Conservation (phyloP, 2,888 invertebrate species). For the Coenonympha glycerion region DNA sequence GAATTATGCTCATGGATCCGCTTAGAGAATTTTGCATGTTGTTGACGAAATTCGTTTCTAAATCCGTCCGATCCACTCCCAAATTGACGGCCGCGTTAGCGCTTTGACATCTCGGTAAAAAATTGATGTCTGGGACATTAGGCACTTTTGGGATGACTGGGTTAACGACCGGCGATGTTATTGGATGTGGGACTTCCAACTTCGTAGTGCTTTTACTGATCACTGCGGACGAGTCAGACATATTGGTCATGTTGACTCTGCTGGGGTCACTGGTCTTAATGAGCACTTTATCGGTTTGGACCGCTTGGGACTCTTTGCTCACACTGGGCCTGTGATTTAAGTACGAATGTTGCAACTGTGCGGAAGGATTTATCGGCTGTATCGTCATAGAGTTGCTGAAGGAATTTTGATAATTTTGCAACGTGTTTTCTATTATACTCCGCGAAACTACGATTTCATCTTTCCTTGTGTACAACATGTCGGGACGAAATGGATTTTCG, state of each 20-base stretch:
- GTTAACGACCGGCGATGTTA: slow-evolving; percentile 67
- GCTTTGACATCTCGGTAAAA: slow-evolving; percentile 68
- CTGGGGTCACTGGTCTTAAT: slow-evolving; percentile 54
- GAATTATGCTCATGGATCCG: slow-evolving; percentile 55
- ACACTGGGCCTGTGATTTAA: slow-evolving; percentile 55
- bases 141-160: slow-evolving; percentile 67
- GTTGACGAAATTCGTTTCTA: slow-evolving; percentile 52
- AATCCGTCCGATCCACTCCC: slow-evolving; percentile 57
- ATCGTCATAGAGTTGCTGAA: slow-evolving; percentile 64
- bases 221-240: slow-evolving; percentile 49
- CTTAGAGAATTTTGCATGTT: slow-evolving; percentile 47
- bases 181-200: slow-evolving; percentile 68
- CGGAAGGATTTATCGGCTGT: slow-evolving; percentile 54
- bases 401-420: slow-evolving; percentile 54
- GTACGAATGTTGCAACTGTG: slow-evolving; percentile 57
- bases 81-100: slow-evolving; percentile 63
- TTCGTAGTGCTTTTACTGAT: slow-evolving; percentile 61
- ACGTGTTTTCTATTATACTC: slow-evolving; percentile 53
- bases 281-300: slow-evolving; percentile 59
- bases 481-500: slow-evolving; percentile 57
- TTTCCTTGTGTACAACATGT: slow-evolving; percentile 50
- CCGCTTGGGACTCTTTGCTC: slow-evolving; percentile 60
- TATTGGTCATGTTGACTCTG: slow-evolving; percentile 42
- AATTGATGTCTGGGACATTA: slow-evolving; percentile 59
- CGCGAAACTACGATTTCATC: slow-evolving; percentile 64